Evolutionary conservation across 1,140 invertebrate species (phyloP), one percentile per base, ranked within the genome.

Genomic region (Branchinecta lindahli): DNA sequence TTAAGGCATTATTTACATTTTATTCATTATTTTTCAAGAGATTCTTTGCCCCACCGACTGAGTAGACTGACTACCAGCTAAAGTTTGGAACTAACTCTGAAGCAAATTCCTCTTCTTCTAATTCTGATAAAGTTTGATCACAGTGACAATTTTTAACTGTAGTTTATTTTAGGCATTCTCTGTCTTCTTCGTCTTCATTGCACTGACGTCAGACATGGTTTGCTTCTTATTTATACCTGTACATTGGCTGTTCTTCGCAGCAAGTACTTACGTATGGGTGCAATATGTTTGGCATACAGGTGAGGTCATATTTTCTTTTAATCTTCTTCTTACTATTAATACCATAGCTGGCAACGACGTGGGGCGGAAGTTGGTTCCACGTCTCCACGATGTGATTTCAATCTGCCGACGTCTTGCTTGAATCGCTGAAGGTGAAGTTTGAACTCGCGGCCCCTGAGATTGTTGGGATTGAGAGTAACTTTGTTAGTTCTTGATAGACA

Each of bases 211-310:
- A 75, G 96, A 99, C 82, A 91, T 98, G 86, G 90, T 98, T 81
- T 98, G 94, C 84, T 96, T 95, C 82, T 94, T 98, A 82, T 96
- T 98, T 80, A 96, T 99, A 83, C 96, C 96, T 72, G 88, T 98
- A 74, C 92, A 97, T 79, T 97, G 94, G 89, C 84, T 97, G 76
- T 96, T 97, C 80, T 98, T 98, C 81, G 90, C 91, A 74, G 95
- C 96, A 73, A 96, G 94, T 82, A 97, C 94, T 75, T 98, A 98
- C 81, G 94, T 98, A 71, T 98, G 95, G 95, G 91, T 98, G 75
- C 95, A 98, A 81, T 97, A 95, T 82, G 91, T 96, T 73, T 97
- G 95, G 93, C 92, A 96, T 81, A 95, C 94, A 86, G 93, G 93
- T 93, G 82, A 82, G 80, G 5, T 33, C 33, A 33, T 5, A 33